Percentiles rank a stretch among this genome's conserved stretches.
phyloP scores from a whole-genome alignment of 2,888 invertebrate species.

The Uropetala carovei region DNA sequence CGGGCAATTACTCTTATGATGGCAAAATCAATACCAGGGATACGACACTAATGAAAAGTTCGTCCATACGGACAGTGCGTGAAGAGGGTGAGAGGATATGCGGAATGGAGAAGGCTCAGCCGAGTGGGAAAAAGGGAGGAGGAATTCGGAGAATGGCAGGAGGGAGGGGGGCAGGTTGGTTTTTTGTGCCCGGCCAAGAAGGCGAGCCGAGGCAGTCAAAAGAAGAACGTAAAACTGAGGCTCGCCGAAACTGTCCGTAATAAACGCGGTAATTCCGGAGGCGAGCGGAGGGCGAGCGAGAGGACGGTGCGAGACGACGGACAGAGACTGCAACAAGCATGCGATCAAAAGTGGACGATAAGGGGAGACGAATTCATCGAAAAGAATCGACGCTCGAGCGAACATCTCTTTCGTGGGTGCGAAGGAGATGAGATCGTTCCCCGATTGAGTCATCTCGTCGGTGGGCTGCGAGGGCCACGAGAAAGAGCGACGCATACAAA shows the following conservation, averaged over 20 bases:
- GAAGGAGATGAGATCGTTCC: too few relatives aligned
- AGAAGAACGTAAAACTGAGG: background rate
- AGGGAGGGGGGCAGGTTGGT: too few relatives aligned
- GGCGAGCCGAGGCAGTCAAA: background rate
- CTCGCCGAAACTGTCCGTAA: background rate
- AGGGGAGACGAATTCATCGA: too few relatives aligned
- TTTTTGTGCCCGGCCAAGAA: too few relatives aligned
- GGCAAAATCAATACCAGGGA: constrained; percentile 54
- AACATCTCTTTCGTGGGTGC: too few relatives aligned
- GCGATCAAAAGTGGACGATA: too few relatives aligned
- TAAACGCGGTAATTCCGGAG: constrained; percentile 4
- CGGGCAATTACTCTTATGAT: constrained; percentile 32
- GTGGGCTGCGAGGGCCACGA: too few relatives aligned
- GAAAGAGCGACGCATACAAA: too few relatives aligned
- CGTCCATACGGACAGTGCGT: background rate
- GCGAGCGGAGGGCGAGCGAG: background rate
- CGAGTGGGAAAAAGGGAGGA: background rate
- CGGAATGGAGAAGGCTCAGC: background rate
- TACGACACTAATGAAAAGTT: constrained; percentile 58
- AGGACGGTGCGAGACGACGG: background rate
- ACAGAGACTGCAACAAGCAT: background rate
- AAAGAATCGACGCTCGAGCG: too few relatives aligned
- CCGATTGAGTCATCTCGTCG: too few relatives aligned
- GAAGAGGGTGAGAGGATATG: background rate
- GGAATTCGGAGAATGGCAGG: too few relatives aligned